Conservation (phyloP, 1,140 invertebrate species). For the Platorchestia sp. region DNA sequence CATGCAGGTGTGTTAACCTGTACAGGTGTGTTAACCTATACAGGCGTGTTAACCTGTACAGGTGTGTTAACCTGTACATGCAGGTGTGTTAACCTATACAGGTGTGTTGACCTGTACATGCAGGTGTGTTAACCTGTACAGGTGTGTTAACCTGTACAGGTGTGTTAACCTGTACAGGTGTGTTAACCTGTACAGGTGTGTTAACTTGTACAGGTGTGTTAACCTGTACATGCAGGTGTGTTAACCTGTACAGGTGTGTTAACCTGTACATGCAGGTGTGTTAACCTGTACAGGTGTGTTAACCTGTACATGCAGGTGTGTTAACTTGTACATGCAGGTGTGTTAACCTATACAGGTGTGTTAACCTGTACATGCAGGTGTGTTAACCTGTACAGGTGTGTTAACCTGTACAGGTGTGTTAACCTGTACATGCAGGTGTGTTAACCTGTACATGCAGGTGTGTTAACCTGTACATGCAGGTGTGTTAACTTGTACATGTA, state of each 20-base stretch:
- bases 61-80: conserved; percentile 52
- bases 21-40: conserved; percentile 59
- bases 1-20: no score
- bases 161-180: conserved; percentile 76
- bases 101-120: conserved; percentile 50
- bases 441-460: conserved; percentile 68
- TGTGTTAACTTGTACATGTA: conserved; percentile 67
- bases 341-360: conserved; percentile 75
- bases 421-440: conserved; percentile 68
- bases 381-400: no score
- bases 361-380: conserved; percentile 68
- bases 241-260: conserved; percentile 75
- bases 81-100: conserved; percentile 79
- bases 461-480: conserved; percentile 67
- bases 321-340: no score
- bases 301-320: conserved; percentile 68
- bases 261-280: no score
- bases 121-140: conserved; percentile 79
- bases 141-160: conserved; percentile 52
- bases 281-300: conserved; percentile 75
- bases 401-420: conserved; percentile 75
- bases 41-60: conserved; percentile 79
- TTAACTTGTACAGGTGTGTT: conserved; percentile 75
- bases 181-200: no score
- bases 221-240: no score